Evolutionary conservation across 2,797 vertebrate genomes (phyloP), one percentile per base, ranked within the genome.

Genomic region (Artibeus jamaicensis): DNA sequence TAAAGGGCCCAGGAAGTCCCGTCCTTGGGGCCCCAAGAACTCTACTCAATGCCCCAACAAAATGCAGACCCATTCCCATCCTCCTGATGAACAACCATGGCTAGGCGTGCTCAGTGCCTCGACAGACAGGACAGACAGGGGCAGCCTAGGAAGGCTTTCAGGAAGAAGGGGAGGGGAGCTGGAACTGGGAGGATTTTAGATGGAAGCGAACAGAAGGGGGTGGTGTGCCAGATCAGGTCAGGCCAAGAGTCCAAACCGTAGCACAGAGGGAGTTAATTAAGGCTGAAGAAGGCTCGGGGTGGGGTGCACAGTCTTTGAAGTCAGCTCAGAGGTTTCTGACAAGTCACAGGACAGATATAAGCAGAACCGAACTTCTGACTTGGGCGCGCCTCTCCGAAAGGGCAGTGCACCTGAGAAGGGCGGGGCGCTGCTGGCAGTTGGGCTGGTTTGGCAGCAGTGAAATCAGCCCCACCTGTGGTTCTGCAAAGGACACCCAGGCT

Each of bases 401-500:
- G 53, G 71, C 82, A 84, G 77, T 26, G 77, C 71, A 95, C 92
- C 91, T 83, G 68, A 57, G 82, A 9, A 81, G 83, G 96, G 93
- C 3, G 24, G 78, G 82, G 70, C 59, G 8, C 21, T 1, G 16
- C 32, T 67, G 19, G 92, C 68, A 59, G 96, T 34, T 32, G 50
- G 89, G 96, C 97, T 91, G 95, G 96, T 94, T 95, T 92, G 86
- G 86, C 88, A 92, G 68, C 89, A 76, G n/a, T 26, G 34, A 67
- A 42, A 74, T 42, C 65, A 86, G 85, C 85, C 90, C 76, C 78
- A 79, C 91, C 90, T 81, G 79, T 85, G 71, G 53, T 29, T 93
- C 53, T 84, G 73, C 91, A 73, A 26, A 70, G 62, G 74, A 42
- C 76, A 92, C 57, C 57, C 46, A 9, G 37, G 86, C 82, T 88